Percentiles rank a stretch among this genome's conserved stretches.
These are phyloP conservation scores for Marasmarcha lunaedactyla DNA, from an alignment of 2,888 invertebrate genomes.

Conservation along the genomic window DNA sequence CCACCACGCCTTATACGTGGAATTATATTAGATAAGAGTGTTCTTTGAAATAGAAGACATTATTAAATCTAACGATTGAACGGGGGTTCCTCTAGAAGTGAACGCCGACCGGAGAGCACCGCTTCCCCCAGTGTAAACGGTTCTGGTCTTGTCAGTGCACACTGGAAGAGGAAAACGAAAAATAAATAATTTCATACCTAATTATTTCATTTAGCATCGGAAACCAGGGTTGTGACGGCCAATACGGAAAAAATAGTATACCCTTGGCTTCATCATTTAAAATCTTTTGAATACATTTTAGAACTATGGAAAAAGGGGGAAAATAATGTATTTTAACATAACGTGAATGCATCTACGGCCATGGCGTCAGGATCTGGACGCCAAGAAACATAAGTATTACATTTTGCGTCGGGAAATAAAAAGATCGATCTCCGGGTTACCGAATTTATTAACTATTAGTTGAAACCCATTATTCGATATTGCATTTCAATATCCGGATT, in stretches of 20 bases:
- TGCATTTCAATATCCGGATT: not conserved
- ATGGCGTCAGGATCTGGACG: slow-evolving; percentile 1
- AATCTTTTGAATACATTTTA: slow-evolving; percentile 1
- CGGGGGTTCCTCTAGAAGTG: not conserved
- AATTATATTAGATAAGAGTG: not conserved
- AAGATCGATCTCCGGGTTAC: not conserved
- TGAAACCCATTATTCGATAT: not conserved
- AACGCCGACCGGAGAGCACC: not conserved
- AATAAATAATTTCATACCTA: not conserved
- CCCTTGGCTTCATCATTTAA: not conserved
- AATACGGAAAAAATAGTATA: not conserved
- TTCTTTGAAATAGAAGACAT: not conserved
- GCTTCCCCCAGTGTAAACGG: not conserved
- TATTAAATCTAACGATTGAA: not conserved
- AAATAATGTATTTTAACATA: slow-evolving; percentile 2
- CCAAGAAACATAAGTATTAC: slow-evolving; percentile 1
- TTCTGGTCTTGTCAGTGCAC: not conserved
- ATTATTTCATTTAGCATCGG: not conserved
- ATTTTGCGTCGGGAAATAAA: slow-evolving; percentile 3
- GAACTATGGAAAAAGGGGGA: slow-evolving; percentile 3
- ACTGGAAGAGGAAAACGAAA: not conserved
- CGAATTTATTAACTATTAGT: not conserved
- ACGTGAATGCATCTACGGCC: slow-evolving; percentile 1
- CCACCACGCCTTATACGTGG: not conserved
- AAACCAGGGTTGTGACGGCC: not conserved